Evolutionary conservation across 2,888 invertebrate species (phyloP).

Genomic region (Elgonia sp.): DNA sequence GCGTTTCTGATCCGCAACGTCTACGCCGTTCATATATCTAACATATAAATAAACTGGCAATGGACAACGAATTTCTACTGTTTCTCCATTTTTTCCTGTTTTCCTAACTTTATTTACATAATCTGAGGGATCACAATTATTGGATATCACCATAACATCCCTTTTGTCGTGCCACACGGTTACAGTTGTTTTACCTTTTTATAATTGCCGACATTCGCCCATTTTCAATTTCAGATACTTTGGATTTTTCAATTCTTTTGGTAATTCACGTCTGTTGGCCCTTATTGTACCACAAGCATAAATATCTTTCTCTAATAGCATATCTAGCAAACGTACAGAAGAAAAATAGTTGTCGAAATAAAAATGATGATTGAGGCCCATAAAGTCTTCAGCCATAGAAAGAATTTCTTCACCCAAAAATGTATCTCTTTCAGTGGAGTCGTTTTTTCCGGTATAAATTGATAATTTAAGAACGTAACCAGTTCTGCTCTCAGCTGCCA

Average conservation of each 20-base stretch:
- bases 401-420: constrained; percentile 26
- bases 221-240: background rate
- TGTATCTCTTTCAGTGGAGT: background rate
- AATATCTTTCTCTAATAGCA: background rate
- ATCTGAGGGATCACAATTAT: background rate
- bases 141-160: background rate
- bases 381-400: background rate
- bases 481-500: background rate
- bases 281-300: constrained; percentile 18
- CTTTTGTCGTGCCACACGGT: constrained; percentile 17
- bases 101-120: background rate
- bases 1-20: too few species aligned
- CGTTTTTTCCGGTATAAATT: constrained; percentile 16
- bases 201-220: background rate
- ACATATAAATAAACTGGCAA: too few species aligned
- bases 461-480: background rate
- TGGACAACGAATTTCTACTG: too few species aligned
- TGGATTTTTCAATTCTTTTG: background rate
- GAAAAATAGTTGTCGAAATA: constrained; percentile 29
- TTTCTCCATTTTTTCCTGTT: too few species aligned
- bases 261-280: background rate
- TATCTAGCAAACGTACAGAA: constrained; percentile 2
- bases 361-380: background rate
- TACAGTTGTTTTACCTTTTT: background rate
- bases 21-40: too few species aligned